Percentiles rank a stretch among this genome's conserved stretches.
Conservation (phyloP, 2,797 vertebrate species). For the Benthosema pterotum region DNA sequence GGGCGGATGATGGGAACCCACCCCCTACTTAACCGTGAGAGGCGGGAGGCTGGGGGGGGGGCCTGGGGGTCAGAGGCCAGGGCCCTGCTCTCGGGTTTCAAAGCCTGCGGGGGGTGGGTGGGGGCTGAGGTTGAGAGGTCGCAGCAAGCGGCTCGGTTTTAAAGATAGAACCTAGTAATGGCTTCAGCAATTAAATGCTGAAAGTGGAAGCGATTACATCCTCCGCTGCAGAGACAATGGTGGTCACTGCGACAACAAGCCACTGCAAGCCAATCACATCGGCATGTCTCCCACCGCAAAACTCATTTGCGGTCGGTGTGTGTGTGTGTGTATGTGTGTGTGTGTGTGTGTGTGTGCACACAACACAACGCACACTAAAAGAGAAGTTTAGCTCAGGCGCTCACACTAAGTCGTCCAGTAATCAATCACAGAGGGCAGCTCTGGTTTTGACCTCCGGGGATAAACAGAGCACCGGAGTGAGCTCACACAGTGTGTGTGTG, state of each 20-base stretch:
- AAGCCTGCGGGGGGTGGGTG: conserved; percentile 53
- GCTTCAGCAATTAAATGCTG: conserved; percentile 78
- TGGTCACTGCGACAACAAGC: conserved; percentile 32
- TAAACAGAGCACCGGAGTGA: conserved; percentile 68
- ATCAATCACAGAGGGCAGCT: conserved; percentile 70
- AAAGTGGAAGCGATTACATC: conserved; percentile 79
- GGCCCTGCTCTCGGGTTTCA: conserved; percentile 79
- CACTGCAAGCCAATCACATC: conserved; percentile 35
- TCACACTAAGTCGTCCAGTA: conserved; percentile 53
- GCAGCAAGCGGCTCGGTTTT: conserved; percentile 58
- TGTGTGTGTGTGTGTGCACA: too few species aligned
- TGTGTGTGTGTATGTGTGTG: too few species aligned
- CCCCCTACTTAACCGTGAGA: conserved; percentile 64
- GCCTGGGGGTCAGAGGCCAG: conserved; percentile 72
- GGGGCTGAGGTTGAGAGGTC: conserved; percentile 62
- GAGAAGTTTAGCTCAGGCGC: conserved; percentile 34
- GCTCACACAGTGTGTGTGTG: conserved; percentile 56
- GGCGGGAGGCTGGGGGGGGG: conserved; percentile 66
- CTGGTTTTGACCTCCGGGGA: conserved; percentile 68
- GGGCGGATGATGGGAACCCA: conserved; percentile 52
- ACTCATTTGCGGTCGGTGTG: conserved; percentile 51
- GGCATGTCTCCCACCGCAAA: conserved; percentile 18
- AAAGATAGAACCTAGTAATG: conserved; percentile 69
- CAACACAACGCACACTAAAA: conserved; percentile 16
- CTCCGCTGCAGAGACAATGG: conserved; percentile 33